Evolutionary conservation across 2,888 invertebrate genomes (phyloP), one percentile per base, ranked within the genome.

Genomic region (Nomada ferruginata): DNA sequence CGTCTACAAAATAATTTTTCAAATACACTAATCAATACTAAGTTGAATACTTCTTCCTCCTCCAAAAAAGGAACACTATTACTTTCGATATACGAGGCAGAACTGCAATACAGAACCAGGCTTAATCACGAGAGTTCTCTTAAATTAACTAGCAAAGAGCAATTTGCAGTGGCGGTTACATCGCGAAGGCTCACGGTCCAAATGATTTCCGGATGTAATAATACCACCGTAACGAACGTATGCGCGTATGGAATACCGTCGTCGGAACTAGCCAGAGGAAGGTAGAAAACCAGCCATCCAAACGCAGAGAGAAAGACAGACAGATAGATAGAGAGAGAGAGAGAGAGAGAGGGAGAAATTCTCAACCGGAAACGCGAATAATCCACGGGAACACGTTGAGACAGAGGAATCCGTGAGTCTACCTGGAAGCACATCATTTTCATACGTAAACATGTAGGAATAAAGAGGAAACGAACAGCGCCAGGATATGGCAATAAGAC

Each of bases 361-460:
- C 53, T n/a, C 26, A 42, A n/a, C 59, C 55, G 79, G 76, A 69
- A 68, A 70, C 52, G 63, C 60, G 69, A 42, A 59, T 70, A 79
- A 79, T 66, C 72, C 55, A 15, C 59, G 42, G 69, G 42, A 52
- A 64, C 69, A 15, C 23, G n/a, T 50, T 47, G 36, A 20, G 36
- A 64, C 64, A 11, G 29, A 63, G 72, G n/a, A 47, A 15, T 36
- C 44, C 42, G 26, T n/a, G 47, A 7, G 29, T 65, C 55, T 73
- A 66, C 71, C 60, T 60, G 69, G 64, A 36, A 73, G 85, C 85
- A 83, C 90, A 81, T 89, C 89, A 87, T 89, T 89, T 87, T 87
- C 90, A 90, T 87, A 89, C 83, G 87, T 84, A 87, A 90, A 89
- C 89, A 87, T 80, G 86, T 80, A 71, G 80, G 71, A 84, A 85